These are phyloP conservation scores for Lates japonicus DNA, from an alignment of 2,797 vertebrate species.

Conservation along the genomic window DNA sequence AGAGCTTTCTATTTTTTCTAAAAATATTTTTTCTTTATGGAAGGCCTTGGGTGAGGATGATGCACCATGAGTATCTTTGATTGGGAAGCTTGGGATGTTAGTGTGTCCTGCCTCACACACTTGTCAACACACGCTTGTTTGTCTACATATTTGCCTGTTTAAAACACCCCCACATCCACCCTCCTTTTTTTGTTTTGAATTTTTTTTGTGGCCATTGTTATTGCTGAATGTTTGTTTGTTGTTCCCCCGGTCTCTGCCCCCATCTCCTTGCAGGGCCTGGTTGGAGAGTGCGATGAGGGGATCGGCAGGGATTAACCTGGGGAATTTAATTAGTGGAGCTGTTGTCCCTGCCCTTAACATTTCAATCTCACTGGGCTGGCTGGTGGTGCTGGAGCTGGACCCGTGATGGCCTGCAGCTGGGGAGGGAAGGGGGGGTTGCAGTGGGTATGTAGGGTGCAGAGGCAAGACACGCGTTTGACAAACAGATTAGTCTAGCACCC, in stretches of 20 bases:
- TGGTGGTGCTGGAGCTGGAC: constrained; percentile 71
- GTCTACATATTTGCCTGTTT: constrained; percentile 44
- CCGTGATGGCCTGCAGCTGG: constrained; percentile 73
- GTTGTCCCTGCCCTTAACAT: constrained; percentile 84
- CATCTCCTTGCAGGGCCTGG: constrained; percentile 72
- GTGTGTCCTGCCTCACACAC: constrained; percentile 17
- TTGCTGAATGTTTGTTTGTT: constrained; percentile 79
- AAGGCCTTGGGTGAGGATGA: not conserved
- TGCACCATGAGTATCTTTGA: not conserved
- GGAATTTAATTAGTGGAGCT: constrained; percentile 95
- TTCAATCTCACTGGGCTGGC: constrained; percentile 80
- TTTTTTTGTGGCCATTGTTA: constrained; percentile 48
- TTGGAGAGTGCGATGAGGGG: constrained; percentile 90
- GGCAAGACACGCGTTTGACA: constrained; percentile 77
- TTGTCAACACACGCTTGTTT: constrained; percentile 48
- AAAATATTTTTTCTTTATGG: not conserved
- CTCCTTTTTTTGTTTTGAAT: constrained; percentile 39
- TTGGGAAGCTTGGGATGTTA: not conserved
- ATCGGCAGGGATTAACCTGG: constrained; percentile 94
- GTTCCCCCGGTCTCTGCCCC: constrained; percentile 46
- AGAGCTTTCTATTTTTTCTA: not conserved
- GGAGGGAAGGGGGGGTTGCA: constrained; percentile 36
- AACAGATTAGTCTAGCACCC: constrained; percentile 78
- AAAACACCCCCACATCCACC: constrained; percentile 36
- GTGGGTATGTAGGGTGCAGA: constrained; percentile 53